Percentiles rank a stretch among this genome's conserved stretches.
Evolutionary conservation across 2,113 vertebrate genomes (phyloP).

Genomic region (Cryptotis parvus): DNA sequence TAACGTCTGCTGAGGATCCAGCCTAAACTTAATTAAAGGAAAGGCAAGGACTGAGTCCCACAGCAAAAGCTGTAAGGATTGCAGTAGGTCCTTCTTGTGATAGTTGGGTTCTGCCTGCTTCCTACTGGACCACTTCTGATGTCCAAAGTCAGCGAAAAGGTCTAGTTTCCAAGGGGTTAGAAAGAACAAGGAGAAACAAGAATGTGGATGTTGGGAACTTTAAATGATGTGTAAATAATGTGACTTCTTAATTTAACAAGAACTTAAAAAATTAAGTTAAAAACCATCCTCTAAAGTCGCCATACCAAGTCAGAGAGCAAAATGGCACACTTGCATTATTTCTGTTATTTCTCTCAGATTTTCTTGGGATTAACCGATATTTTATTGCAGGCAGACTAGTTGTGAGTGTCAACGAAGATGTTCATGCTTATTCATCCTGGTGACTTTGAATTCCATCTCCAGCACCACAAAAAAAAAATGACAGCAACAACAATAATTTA

Average conservation of each 20-base stretch:
- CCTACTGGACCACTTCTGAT: not conserved
- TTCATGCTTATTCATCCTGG: not conserved
- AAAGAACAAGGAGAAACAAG: not conserved
- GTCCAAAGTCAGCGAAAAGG: not conserved
- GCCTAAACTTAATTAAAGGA: slow-evolving; percentile 27
- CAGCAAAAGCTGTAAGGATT: not conserved
- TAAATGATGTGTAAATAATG: too few species aligned
- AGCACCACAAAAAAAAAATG: too few species aligned
- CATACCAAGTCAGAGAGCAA: not conserved
- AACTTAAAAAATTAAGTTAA: too few species aligned
- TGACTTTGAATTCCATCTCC: too few species aligned
- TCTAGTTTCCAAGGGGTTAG: not conserved
- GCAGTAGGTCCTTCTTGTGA: not conserved
- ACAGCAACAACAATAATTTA: not conserved
- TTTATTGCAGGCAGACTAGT: not conserved
- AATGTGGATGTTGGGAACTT: not conserved
- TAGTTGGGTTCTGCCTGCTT: not conserved
- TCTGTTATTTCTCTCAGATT: not conserved
- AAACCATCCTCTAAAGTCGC: too few species aligned
- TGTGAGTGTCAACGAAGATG: rapidly evolving
- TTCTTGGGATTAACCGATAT: not conserved
- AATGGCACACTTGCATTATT: too few species aligned
- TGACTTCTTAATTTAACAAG: too few species aligned
- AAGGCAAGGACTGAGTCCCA: not conserved
- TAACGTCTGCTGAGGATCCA: slow-evolving; percentile 38